Conservation (phyloP, 2,797 vertebrate species). For the Morelia viridis region DNA sequence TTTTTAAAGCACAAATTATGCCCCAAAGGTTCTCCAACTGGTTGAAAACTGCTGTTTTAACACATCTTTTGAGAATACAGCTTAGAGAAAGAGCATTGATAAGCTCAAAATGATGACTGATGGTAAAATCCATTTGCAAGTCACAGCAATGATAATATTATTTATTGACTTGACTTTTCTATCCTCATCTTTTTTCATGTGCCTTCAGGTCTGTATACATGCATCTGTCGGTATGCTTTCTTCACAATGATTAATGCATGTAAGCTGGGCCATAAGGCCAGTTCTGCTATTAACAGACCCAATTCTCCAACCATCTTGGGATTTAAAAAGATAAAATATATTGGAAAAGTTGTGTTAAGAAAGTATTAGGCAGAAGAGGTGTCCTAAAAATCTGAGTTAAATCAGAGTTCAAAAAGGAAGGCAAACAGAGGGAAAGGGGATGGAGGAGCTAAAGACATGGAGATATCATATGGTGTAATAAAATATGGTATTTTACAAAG, state of each 20-base stretch:
- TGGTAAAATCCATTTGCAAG: background rate
- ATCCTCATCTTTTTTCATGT: background rate
- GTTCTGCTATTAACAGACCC: background rate
- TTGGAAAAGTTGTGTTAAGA: background rate
- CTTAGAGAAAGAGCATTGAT: conserved; percentile 9
- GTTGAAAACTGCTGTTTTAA: conserved; percentile 28
- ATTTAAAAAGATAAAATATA: background rate
- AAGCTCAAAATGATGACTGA: conserved; percentile 5
- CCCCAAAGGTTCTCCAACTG: conserved; percentile 18
- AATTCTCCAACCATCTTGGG: background rate
- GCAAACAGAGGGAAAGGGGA: background rate
- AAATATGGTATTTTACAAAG: background rate
- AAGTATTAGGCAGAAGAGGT: background rate
- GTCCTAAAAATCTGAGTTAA: background rate
- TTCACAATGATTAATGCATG: background rate
- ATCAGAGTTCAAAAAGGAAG: background rate
- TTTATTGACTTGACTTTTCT: background rate
- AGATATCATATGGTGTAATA: background rate
- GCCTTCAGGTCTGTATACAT: background rate
- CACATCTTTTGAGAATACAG: conserved; percentile 18
- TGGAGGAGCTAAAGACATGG: background rate
- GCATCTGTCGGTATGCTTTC: background rate
- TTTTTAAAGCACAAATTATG: conserved; percentile 12
- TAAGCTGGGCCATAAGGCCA: background rate
- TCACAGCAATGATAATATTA: background rate